Base-by-base conservation (phyloP, 2,888 invertebrate genomes). In the Thalpophila matura region DNA sequence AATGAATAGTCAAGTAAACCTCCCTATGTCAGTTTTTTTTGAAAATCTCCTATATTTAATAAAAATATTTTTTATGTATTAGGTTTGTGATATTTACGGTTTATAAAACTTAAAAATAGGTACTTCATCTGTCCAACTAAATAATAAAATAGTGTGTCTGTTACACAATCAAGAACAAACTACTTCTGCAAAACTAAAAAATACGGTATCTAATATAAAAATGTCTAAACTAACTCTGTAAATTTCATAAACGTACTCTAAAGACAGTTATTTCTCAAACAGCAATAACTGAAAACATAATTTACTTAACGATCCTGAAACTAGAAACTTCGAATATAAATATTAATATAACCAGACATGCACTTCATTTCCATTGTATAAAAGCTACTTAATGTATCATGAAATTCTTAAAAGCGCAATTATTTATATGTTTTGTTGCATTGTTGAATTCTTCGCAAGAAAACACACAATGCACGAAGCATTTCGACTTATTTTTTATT, bases 401-500 rank as follows among this genome's bases (percentile, higher is more conserved):
- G 3, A 54, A 38, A 54, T 20, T 38, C 31, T 14, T 10, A 53
- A 31, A 49, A 67, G 43, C 33, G 3, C 27, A 43, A 43, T 53
- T 49, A 74, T 61, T 68, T 61, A 38, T 55, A 29, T 7, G 26
- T 47, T 57, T 27, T 24, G 26, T 49, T 56, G 53, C 59, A 59
- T 74, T 62, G 65, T 65, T 43, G 35, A 20, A 43, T 50, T 56
- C 26, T 59, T 45, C 20, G 42, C 37, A 45, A 14, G 29, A 50
- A 9, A 20, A 33, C 27, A 40, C 42, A 74, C 61, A 61, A 53
- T 69, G 42, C 58, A 26, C 20, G 18, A 62, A 54, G 45, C 62
- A 46, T 42, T 29, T 57, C 38, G 24, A 33, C 42, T 53, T 64
- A 49, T 65, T 43, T n/a, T 26, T 38, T 16, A 31, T 27, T 43